Conservation (phyloP, 2,797 vertebrate genomes). For the Tokudaia muenninki region DNA sequence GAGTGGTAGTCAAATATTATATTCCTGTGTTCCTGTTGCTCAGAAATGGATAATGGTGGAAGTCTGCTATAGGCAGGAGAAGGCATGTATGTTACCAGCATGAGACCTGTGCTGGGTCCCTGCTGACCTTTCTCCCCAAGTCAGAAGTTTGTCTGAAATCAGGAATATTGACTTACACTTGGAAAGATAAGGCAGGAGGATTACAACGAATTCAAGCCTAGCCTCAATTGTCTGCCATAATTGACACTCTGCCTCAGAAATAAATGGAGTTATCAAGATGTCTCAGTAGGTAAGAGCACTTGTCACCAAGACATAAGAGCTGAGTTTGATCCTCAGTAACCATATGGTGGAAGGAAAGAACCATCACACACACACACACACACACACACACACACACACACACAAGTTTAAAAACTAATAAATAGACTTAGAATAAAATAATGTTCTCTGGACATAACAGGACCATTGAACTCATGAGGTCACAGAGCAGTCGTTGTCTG, state of each 20-base stretch:
- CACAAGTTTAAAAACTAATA: background rate
- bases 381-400: background rate
- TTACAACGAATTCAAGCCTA: background rate
- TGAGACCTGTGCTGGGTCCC: background rate
- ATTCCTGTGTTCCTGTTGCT: background rate
- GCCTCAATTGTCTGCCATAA: background rate
- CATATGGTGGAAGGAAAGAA: background rate
- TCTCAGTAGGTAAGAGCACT: background rate
- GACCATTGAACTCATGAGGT: background rate
- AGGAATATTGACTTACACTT: background rate
- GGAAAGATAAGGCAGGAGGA: background rate
- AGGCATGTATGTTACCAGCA: background rate
- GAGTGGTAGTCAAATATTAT: background rate
- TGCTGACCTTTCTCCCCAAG: background rate
- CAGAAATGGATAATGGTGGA: background rate
- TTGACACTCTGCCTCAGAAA: background rate
- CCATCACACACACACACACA: background rate
- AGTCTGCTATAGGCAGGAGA: background rate
- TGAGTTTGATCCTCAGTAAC: background rate
- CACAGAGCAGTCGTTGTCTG: background rate
- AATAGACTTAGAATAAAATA: background rate
- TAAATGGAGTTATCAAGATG: background rate
- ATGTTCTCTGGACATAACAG: background rate
- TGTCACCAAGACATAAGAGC: background rate
- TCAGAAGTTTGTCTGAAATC: background rate